phyloP scores from a whole-genome alignment of 35 echinoderm and acorn worm species.

The Amphiura filiformis region DNA sequence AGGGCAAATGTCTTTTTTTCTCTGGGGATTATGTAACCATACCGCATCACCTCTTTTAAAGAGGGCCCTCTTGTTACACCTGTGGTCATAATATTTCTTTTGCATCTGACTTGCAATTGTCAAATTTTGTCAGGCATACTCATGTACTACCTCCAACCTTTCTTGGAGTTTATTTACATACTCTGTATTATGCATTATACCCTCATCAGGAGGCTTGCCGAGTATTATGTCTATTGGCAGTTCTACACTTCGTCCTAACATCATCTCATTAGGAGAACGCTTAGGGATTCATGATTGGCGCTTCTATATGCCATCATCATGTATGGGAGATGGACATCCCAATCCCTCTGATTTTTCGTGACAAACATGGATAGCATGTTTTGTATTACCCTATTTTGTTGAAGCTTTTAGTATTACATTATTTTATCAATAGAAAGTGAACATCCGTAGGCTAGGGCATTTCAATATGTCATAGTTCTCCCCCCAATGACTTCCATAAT shows the following conservation, averaged over 20 bases:
- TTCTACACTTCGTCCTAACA: constrained; percentile 40
- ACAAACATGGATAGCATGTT: constrained; percentile 53
- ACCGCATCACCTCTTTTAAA: constrained; percentile 18
- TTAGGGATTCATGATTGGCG: constrained; percentile 39
- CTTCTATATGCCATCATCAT: constrained; percentile 36
- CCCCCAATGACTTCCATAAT: too few species aligned
- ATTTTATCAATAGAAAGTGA: too few species aligned
- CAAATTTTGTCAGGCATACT: constrained; percentile 23
- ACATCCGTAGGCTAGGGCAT: too few species aligned
- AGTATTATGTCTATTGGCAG: constrained; percentile 31
- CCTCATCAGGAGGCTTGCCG: background rate
- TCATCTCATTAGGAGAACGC: too few species aligned
- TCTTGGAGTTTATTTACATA: constrained; percentile 9
- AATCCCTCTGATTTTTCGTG: constrained; percentile 33
- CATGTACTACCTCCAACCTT: constrained; percentile 6
- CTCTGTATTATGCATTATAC: background rate
- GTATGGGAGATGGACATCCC: too few species aligned
- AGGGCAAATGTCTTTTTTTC: constrained; percentile 27
- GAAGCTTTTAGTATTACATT: too few species aligned
- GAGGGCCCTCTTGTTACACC: background rate
- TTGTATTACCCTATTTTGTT: constrained; percentile 46
- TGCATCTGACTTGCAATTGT: constrained; percentile 14
- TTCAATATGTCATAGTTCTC: too few species aligned
- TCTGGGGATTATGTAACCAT: constrained; percentile 21
- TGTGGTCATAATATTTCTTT: background rate